These are phyloP conservation scores for Fukomys damarensis DNA, from an alignment of 2,113 vertebrate genomes.

Conservation along the genomic window DNA sequence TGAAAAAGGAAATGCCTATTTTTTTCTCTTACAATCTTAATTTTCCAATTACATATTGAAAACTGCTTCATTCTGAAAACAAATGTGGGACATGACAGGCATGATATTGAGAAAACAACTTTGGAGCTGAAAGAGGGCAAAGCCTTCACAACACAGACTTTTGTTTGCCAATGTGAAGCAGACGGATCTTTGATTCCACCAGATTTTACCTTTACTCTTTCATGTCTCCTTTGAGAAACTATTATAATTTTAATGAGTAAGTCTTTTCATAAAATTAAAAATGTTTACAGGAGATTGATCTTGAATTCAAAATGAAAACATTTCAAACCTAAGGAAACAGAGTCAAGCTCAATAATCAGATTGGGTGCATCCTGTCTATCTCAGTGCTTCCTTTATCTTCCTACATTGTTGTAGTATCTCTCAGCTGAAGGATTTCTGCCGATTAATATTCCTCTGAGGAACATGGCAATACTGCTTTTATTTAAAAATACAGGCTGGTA, in stretches of 20 bases:
- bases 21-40: not conserved
- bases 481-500: not conserved
- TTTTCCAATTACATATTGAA: not conserved
- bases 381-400: not conserved
- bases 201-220: not conserved
- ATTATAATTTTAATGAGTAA: slow-evolving; percentile 10
- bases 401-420: not conserved
- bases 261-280: slow-evolving; percentile 15
- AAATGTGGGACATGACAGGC: not conserved
- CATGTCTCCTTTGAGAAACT: slow-evolving; percentile 36
- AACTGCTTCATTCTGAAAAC: not conserved
- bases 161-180: not conserved
- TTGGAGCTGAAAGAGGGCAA: not conserved
- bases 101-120: not conserved
- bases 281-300: not conserved
- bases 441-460: not conserved
- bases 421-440: not conserved
- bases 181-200: not conserved
- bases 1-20: not conserved
- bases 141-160: not conserved
- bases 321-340: not conserved
- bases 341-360: not conserved
- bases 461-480: not conserved
- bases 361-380: not conserved
- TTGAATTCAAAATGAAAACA: slow-evolving; percentile 43